Evolutionary conservation across 2,797 vertebrate genomes (phyloP), one percentile per base, ranked within the genome.

Genomic region (Lates japonicus): DNA sequence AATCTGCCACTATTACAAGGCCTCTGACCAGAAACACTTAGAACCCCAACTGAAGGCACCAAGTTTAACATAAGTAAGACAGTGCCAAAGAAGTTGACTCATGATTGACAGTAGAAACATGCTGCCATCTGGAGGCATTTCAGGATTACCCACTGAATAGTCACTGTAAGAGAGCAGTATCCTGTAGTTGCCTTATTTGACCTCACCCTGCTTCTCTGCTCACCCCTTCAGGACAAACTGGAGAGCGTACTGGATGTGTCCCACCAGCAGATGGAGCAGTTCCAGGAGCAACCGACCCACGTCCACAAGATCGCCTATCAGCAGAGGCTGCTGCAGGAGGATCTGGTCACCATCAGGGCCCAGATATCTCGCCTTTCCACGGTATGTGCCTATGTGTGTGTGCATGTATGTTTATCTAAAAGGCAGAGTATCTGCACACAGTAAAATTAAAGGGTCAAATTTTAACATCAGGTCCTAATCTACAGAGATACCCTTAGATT

Each of bases 231-330:
- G 98, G 98, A 98, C 90, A 97, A 98, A 89, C 89, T 99, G 83
- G 98, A 99, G 89, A 96, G 96, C 0, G 96, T 98, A 20, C 87
- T 99, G 88, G 97, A 98, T 76, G 94, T 98, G 80, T 96, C 97
- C 51, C 98, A 98, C 91, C 96, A 97, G 87, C 98, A 99, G 93
- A 97, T 97, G 97, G 97, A 98, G 84, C 96, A 97, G 93, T 98
- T 97, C 93, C 96, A 95, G 90, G 97, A 97, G 76, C 97, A 98
- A 84, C 96, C 96, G 0, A 94, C 95, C 74, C 98, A 98, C 5
- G 78, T 91, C 39, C 96, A 98, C 71, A 99, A 99, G 86, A 99
- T 99, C 9, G 94, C 96, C 82, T 97, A 95, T 83, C 98, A 99
- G 92, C 98, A 99, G 95, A 97, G 95, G 65, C 95, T 99, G 69